Percentiles rank a stretch among this genome's conserved stretches.
Conservation (phyloP, 2,113 vertebrate genomes). For the Ochotona curzoniae region DNA sequence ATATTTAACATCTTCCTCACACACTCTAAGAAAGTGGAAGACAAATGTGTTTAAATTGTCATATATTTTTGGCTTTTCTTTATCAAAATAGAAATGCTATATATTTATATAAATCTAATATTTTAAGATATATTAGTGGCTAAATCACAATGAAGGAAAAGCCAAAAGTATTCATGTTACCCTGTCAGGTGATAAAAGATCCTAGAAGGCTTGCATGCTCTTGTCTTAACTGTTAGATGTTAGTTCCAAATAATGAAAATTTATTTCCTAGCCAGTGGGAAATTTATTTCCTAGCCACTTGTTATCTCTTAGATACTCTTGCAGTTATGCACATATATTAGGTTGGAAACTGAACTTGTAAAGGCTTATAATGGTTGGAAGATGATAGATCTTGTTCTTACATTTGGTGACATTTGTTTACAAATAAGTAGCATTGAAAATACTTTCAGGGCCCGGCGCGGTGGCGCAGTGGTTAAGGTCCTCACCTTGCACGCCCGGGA, state of each 20-base stretch:
- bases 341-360: not conserved
- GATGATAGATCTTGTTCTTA: not conserved
- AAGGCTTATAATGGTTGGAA: not conserved
- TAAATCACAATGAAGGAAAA: not conserved
- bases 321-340: not conserved
- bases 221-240: not conserved
- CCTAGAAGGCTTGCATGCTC: not conserved
- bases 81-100: not conserved
- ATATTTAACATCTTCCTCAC: too few relatives aligned
- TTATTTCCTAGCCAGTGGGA: not conserved
- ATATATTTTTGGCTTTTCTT: not conserved
- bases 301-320: not conserved
- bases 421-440: not conserved
- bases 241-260: not conserved
- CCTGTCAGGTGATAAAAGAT: not conserved
- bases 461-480: too few relatives aligned
- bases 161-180: not conserved
- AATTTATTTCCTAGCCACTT: not conserved
- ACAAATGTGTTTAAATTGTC: too few relatives aligned
- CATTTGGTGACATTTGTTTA: not conserved
- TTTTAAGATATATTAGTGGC: slow-evolving; percentile 6
- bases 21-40: too few relatives aligned
- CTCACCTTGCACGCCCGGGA: too few relatives aligned
- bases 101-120: not conserved
- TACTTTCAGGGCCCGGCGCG: too few relatives aligned